Percentiles rank a stretch among this genome's conserved stretches.
phyloP scores from a whole-genome alignment of 2,888 invertebrate genomes.

The Drosophila borealis region DNA sequence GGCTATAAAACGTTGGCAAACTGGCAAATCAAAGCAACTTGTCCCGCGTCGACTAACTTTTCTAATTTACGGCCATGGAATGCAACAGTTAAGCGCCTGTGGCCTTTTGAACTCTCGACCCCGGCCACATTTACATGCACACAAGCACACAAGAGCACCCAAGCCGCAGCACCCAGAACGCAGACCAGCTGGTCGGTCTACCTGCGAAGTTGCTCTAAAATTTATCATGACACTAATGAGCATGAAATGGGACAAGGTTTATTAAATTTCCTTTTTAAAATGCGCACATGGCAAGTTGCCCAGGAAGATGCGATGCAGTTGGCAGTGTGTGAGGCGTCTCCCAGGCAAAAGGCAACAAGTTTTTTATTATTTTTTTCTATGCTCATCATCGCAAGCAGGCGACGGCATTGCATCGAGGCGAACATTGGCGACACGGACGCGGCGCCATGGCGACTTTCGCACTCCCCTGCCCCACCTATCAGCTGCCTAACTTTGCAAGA shows the following conservation, averaged over 20 bases:
- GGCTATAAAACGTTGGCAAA: constrained; percentile 68
- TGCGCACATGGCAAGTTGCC: constrained; percentile 68
- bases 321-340: constrained; percentile 4
- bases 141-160: background rate
- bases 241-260: constrained; percentile 78
- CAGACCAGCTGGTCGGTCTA: constrained; percentile 17
- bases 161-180: background rate
- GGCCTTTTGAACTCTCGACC: constrained; percentile 58
- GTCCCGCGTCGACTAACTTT: constrained; percentile 65
- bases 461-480: constrained; percentile 39
- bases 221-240: constrained; percentile 79
- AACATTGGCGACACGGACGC: constrained; percentile 50
- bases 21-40: constrained; percentile 74
- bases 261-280: constrained; percentile 77
- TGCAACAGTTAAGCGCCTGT: constrained; percentile 71
- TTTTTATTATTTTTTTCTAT: constrained; percentile 19
- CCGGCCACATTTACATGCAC: constrained; percentile 61
- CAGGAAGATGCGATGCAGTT: constrained; percentile 26
- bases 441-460: constrained; percentile 62
- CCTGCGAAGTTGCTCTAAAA: constrained; percentile 55
- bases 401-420: constrained; percentile 18
- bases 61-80: constrained; percentile 73
- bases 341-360: constrained; percentile 62
- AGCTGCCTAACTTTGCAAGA: constrained; percentile 33
- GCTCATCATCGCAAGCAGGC: constrained; percentile 31